Evolutionary conservation across 2,113 vertebrate species (phyloP), one percentile per base, ranked within the genome.

Genomic region (Perca flavescens): DNA sequence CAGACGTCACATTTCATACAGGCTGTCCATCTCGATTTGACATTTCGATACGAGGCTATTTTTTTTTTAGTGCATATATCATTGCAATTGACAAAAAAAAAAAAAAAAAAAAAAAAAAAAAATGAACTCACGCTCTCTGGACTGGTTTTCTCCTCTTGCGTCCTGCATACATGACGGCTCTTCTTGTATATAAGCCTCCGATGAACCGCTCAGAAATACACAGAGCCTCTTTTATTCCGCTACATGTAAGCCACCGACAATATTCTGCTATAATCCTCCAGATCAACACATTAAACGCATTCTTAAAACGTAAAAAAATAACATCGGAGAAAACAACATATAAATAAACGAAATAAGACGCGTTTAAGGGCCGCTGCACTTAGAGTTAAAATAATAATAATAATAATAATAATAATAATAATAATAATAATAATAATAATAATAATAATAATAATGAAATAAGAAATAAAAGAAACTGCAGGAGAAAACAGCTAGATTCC

Each of bases 81-180:
- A 46, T 8, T 3, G 2, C 17, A 13, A 50, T 10, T 5, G 0
- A 11, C 0, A 19, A n/a, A 16, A 53, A 46, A 14, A 43, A 16
- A 25, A 31, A 16, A 34, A 54, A 16, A 34, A 54, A 46, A 11
- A 11, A 25, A 31, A 0, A 11, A n/a, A 3, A 0, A 2, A 50
- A 7, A 4, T 0, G 0, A 15, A 95, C 94, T 95, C 43, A 95
- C 94, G 91, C 83, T 85, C 93, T 92, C 80, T 94, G 94, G 11
- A 94, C 92, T 0, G 94, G 94, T 93, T 94, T 95, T 84, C 94
- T 94, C 91, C 94, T 92, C 92, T 94, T 94, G 77, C 94, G 94
- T 89, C 93, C 94, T 1, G 94, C 93, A 22, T 95, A 94, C 94
- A 95, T 95, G 81, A 53, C 92, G 72, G 46, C 53, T 67, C 61